These are phyloP conservation scores for Clavelina lepadiformis DNA, from an alignment of 23 tunicate species.

Conservation along the genomic window DNA sequence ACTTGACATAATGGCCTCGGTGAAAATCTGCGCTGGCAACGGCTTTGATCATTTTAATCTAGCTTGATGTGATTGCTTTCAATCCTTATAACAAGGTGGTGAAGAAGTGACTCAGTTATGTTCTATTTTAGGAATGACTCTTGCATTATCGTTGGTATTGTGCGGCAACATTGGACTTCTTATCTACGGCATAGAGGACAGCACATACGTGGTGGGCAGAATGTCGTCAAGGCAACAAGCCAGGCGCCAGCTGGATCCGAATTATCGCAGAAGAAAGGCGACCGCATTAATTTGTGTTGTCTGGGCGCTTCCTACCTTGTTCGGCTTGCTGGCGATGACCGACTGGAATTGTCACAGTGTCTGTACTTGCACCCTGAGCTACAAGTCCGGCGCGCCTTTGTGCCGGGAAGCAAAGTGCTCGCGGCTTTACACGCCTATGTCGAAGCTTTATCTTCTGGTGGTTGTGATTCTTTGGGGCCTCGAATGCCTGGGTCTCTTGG, in stretches of 20 bases:
- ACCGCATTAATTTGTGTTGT: constrained; percentile 51
- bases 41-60: background rate
- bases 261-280: constrained; percentile 57
- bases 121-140: constrained; percentile 64
- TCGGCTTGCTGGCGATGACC: constrained; percentile 74
- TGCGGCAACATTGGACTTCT: constrained; percentile 92
- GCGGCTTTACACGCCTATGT: constrained; percentile 80
- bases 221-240: constrained; percentile 1
- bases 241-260: constrained; percentile 15
- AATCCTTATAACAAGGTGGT: background rate
- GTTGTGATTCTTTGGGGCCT: constrained; percentile 66
- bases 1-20: no score
- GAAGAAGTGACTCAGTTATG: no score
- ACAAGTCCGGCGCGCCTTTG: constrained; percentile 32
- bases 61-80: background rate
- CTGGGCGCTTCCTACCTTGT: constrained; percentile 70
- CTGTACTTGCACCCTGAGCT: constrained; percentile 74
- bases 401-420: constrained; percentile 61
- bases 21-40: background rate
- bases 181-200: constrained; percentile 86
- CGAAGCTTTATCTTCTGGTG: constrained; percentile 70
- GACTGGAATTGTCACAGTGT: constrained; percentile 66
- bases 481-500: constrained; percentile 58
- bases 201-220: constrained; percentile 69
- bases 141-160: constrained; percentile 59